Conservation (phyloP, 2,113 vertebrate genomes). For the Oenanthe melanoleuca region DNA sequence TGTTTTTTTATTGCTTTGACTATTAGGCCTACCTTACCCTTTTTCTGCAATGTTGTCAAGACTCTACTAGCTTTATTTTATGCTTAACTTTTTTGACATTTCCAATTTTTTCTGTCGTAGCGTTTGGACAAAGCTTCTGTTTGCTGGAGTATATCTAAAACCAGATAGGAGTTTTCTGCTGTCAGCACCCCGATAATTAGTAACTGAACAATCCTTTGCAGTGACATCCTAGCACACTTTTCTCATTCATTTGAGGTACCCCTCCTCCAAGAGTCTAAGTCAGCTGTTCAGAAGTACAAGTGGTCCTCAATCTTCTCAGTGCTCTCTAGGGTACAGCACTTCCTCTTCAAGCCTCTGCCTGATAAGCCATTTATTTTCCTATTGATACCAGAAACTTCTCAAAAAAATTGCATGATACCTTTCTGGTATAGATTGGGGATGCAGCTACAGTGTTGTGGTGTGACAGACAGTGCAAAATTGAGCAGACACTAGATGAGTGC, state of each 20-base stretch:
- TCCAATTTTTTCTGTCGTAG: not conserved
- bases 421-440: not conserved
- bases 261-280: not conserved
- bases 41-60: not conserved
- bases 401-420: not conserved
- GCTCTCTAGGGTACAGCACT: rapidly evolving
- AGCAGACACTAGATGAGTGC: not conserved
- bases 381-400: not conserved
- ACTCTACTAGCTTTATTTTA: not conserved
- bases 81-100: not conserved
- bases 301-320: not conserved
- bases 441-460: not conserved
- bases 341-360: not conserved
- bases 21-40: not conserved
- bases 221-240: not conserved
- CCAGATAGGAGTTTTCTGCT: not conserved
- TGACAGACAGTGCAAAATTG: not conserved
- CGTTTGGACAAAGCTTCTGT: not conserved
- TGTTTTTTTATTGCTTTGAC: not conserved
- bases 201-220: not conserved
- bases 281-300: not conserved
- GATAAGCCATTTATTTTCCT: not conserved
- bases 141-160: not conserved
- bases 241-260: not conserved
- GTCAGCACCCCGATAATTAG: not conserved